Evolutionary conservation across 2,888 invertebrate genomes (phyloP).

Genomic region (Archips xylosteana): DNA sequence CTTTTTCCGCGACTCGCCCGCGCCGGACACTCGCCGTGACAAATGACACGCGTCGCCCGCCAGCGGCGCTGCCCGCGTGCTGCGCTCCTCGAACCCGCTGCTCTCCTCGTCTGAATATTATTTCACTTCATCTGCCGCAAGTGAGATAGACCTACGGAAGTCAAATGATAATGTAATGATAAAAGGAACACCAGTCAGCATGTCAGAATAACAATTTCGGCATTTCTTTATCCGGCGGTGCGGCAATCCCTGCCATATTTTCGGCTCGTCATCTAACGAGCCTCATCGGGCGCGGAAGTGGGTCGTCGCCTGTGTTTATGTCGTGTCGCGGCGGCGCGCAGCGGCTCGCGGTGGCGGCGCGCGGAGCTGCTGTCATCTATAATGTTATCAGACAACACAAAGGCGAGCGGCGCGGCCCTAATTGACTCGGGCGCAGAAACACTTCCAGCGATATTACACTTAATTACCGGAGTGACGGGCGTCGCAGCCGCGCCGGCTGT

Average conservation of each 20-base stretch:
- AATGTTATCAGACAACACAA: conserved; percentile 36
- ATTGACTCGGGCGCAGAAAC: conserved; percentile 30
- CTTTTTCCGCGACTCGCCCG: conserved; percentile 10
- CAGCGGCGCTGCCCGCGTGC: not conserved
- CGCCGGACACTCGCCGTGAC: conserved; percentile 9
- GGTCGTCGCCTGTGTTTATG: conserved; percentile 21
- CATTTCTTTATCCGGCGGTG: conserved; percentile 22
- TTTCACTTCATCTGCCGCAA: not conserved
- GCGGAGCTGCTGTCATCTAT: conserved; percentile 23
- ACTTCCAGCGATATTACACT: conserved; percentile 27
- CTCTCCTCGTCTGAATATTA: not conserved
- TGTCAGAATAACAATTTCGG: conserved; percentile 24
- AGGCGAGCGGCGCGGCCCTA: conserved; percentile 18
- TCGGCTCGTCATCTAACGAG: conserved; percentile 36
- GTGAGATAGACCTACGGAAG: conserved; percentile 11
- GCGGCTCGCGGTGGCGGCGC: conserved; percentile 6
- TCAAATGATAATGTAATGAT: conserved; percentile 16
- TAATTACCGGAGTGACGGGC: conserved; percentile 30
- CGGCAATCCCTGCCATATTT: conserved; percentile 27
- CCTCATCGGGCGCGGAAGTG: conserved; percentile 12
- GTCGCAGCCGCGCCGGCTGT: conserved; percentile 14
- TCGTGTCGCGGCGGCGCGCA: conserved; percentile 7
- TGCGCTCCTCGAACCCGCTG: not conserved
- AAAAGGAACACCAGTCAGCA: conserved; percentile 25
- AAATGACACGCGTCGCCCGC: not conserved